Evolutionary conservation across 2,797 vertebrate genomes (phyloP).

Genomic region (Hozukius guyotensis): DNA sequence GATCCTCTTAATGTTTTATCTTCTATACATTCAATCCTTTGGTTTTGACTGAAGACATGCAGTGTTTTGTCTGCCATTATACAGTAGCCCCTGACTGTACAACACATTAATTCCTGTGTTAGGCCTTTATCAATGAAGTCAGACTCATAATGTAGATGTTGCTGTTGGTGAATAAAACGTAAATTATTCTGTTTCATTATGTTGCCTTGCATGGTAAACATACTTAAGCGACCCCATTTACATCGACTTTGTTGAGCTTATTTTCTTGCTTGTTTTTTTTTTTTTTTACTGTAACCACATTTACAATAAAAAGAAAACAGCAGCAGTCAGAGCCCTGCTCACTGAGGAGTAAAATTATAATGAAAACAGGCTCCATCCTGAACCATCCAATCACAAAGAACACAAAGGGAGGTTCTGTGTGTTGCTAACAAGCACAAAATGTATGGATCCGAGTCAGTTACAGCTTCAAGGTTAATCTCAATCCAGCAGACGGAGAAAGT

Average conservation of each 20-base stretch:
- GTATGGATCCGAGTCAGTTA: neutral
- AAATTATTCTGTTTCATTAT: conserved; percentile 17
- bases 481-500: neutral
- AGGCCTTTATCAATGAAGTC: neutral
- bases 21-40: conserved; percentile 28
- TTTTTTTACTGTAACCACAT: conserved; percentile 14
- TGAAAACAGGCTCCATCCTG: conserved; percentile 36
- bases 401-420: conserved; percentile 17
- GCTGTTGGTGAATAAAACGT: conserved; percentile 1
- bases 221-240: neutral
- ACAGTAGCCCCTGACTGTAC: conserved; percentile 9
- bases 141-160: neutral
- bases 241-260: neutral
- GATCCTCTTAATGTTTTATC: conserved; percentile 33
- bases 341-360: conserved; percentile 63
- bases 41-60: conserved; percentile 39
- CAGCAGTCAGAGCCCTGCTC: conserved; percentile 31
- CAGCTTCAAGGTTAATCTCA: neutral
- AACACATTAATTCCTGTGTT: conserved; percentile 13
- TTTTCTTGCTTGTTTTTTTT: neutral
- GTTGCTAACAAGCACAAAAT: conserved; percentile 51
- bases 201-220: neutral
- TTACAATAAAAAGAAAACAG: conserved; percentile 24
- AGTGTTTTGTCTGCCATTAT: conserved; percentile 25
- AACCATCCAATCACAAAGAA: conserved; percentile 14